Evolutionary conservation across 2,113 vertebrate genomes (phyloP), one percentile per base, ranked within the genome.

Genomic region (Gobiocypris rarus): DNA sequence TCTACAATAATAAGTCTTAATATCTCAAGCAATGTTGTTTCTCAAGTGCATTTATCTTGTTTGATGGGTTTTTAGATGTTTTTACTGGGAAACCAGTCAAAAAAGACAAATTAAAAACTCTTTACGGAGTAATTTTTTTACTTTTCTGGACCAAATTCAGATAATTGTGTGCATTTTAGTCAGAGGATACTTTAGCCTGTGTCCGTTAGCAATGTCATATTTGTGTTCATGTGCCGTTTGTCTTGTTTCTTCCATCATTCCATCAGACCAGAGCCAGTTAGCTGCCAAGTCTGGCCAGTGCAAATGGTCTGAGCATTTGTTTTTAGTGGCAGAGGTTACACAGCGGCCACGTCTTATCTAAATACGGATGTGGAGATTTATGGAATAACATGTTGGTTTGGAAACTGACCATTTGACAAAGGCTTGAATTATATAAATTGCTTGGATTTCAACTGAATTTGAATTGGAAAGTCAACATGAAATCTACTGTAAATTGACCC

Each of bases 271-370:
- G 80, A 45, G 41, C 73, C 34, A 63, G 45, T 67, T 48, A 82
- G 43, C 63, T 52, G 19, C 54, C 63, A 58, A 58, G 58, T 83
- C 59, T 82, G 15, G 14, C 56, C 81, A 43, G 59, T 9, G 84
- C 86, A 83, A 86, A 86, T 81, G n/a, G 84, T 89, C 88, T 81
- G 85, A 88, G 85, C 89, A 92, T 91, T 91, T 92, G 89, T 90
- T 92, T 89, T 84, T 84, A 85, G 88, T 67, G 38, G 79, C 77
- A 75, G 56, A 82, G 87, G 85, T 89, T 89, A 92, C 84, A 85
- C 75, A 75, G 54, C 38, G 77, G 79, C 78, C 85, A 85, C 63
- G 78, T 84, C 87, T 80, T 85, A 83, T 87, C 87, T 87, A 86
- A 87, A 88, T 86, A 82, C 9, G 88, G 87, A 89, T 58, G 34